These are phyloP conservation scores for Chaunax sp. DNA, from an alignment of 2,797 vertebrate genomes.

Conservation along the genomic window DNA sequence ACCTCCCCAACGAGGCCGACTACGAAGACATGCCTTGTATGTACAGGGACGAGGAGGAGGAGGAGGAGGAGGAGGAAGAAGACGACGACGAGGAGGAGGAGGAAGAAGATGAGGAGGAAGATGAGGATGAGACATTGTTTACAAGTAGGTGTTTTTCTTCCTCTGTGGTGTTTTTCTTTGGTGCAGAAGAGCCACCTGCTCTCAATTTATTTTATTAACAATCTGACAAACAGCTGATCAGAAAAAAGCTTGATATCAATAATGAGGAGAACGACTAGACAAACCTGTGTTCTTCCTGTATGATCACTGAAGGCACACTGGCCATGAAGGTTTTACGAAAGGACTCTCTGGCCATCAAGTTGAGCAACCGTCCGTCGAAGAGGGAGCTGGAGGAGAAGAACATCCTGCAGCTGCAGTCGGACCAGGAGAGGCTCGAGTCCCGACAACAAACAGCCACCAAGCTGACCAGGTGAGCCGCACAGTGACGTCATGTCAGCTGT, in stretches of 20 bases:
- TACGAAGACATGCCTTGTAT: conserved; percentile 90
- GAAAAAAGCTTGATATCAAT: too few species aligned
- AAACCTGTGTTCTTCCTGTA: neutral
- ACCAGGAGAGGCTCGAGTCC: conserved; percentile 91
- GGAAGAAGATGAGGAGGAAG: conserved; percentile 73
- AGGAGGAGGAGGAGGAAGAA: conserved; percentile 88
- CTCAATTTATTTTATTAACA: too few species aligned
- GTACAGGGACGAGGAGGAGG: conserved; percentile 89
- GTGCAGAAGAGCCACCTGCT: too few species aligned
- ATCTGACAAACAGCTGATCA: too few species aligned
- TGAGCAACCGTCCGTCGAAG: conserved; percentile 95
- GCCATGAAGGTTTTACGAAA: conserved; percentile 94
- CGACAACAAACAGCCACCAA: conserved; percentile 96
- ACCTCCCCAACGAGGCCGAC: conserved; percentile 89
- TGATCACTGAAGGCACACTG: conserved; percentile 85
- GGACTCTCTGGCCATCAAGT: conserved; percentile 96
- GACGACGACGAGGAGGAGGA: conserved; percentile 83
- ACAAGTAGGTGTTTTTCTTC: conserved; percentile 85
- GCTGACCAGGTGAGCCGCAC: conserved; percentile 88
- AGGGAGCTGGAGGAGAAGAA: conserved; percentile 97
- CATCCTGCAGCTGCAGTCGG: conserved; percentile 93
- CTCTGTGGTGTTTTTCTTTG: neutral
- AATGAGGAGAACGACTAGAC: too few species aligned
- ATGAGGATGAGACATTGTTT: conserved; percentile 89
- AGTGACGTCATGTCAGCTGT: too few species aligned